These are phyloP conservation scores for Apeira syringaria DNA, from an alignment of 2,888 invertebrate species.

Conservation along the genomic window DNA sequence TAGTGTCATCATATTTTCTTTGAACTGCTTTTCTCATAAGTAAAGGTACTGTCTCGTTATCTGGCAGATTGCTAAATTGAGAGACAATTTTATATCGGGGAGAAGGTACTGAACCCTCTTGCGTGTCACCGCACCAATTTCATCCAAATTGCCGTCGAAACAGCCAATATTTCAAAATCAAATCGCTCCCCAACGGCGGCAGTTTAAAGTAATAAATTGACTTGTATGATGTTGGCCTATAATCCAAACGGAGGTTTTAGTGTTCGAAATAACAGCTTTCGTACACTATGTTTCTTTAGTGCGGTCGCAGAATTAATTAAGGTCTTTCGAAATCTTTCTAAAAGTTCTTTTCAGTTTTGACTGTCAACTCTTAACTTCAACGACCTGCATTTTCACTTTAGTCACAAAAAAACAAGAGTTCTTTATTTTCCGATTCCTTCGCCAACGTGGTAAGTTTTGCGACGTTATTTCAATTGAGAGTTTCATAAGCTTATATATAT, in stretches of 20 bases:
- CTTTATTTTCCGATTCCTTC: too few relatives aligned
- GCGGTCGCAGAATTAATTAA: too few relatives aligned
- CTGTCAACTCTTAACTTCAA: too few relatives aligned
- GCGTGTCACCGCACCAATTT: conserved; percentile 28
- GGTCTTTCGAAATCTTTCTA: too few relatives aligned
- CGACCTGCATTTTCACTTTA: too few relatives aligned
- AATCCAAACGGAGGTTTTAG: conserved; percentile 25
- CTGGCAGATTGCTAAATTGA: conserved; percentile 13
- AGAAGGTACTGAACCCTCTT: conserved; percentile 20
- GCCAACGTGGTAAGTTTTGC: too few relatives aligned
- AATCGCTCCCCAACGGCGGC: conserved; percentile 52
- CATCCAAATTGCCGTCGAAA: conserved; percentile 42
- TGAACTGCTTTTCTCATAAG: too few relatives aligned
- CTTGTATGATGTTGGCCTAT: conserved; percentile 23
- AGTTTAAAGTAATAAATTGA: conserved; percentile 56
- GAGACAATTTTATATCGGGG: conserved; percentile 23
- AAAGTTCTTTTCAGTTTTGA: too few relatives aligned
- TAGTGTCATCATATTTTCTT: too few relatives aligned
- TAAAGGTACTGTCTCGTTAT: conserved; percentile 2
- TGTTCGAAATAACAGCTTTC: conserved; percentile 11
- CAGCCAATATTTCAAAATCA: conserved; percentile 63
- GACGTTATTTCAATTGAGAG: too few relatives aligned
- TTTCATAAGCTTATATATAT: too few relatives aligned
- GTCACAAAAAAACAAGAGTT: too few relatives aligned
- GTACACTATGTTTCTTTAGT: not conserved